Evolutionary conservation across 2,113 vertebrate species (phyloP).

Genomic region (Salminus brasiliensis): DNA sequence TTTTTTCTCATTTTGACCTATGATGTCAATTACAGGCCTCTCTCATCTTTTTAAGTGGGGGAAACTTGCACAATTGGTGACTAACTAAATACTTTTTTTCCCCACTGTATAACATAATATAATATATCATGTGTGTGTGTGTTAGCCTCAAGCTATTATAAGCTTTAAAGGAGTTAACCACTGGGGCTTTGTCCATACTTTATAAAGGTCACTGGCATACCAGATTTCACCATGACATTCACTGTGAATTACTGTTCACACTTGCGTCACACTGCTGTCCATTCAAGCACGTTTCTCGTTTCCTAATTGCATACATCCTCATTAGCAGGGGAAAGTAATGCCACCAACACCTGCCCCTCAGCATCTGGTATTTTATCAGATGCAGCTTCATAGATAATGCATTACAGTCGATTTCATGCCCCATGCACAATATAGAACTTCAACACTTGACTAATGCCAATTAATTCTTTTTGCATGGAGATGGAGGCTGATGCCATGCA

Average conservation of each 20-base stretch:
- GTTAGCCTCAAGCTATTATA: no score
- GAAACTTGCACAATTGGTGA: no score
- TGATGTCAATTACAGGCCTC: no score
- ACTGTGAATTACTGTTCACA: not conserved
- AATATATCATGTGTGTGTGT: no score
- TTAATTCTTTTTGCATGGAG: constrained; percentile 56
- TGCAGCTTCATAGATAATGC: constrained; percentile 66
- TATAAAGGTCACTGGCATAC: constrained; percentile 27
- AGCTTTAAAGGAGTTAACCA: no score
- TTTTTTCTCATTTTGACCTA: no score
- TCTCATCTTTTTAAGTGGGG: no score
- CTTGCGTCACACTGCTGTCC: constrained; percentile 60
- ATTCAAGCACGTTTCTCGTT: constrained; percentile 45
- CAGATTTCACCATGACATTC: constrained; percentile 13
- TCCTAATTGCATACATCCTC: constrained; percentile 66
- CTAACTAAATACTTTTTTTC: no score
- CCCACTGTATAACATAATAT: no score
- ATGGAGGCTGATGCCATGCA: constrained; percentile 27
- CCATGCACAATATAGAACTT: constrained; percentile 55
- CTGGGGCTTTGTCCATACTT: not conserved
- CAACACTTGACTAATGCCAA: constrained; percentile 56
- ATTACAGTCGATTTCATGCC: constrained; percentile 58
- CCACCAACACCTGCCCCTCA: constrained; percentile 63
- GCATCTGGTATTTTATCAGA: constrained; percentile 67
- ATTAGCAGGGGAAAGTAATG: constrained; percentile 65